Percentiles rank a stretch among this genome's conserved stretches.
Evolutionary conservation across 2,888 invertebrate species (phyloP).

Genomic region (Ophion obscuratus): DNA sequence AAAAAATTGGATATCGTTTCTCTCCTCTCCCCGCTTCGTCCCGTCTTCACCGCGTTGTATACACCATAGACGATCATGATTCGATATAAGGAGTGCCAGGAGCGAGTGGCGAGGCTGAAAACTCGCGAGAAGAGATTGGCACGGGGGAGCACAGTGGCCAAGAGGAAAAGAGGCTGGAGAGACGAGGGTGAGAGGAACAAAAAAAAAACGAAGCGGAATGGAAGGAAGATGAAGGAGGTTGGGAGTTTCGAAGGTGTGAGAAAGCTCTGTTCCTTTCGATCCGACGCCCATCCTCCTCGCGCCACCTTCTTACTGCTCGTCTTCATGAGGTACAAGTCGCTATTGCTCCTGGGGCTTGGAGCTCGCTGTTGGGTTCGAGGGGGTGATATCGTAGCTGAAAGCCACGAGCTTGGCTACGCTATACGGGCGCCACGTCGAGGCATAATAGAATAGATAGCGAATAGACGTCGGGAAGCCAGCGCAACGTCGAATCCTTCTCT

Average conservation of each 20-base stretch:
- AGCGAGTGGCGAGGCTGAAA: background rate
- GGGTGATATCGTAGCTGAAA: constrained; percentile 57
- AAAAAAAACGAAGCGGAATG: background rate
- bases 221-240: constrained; percentile 34
- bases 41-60: background rate
- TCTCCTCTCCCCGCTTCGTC: background rate
- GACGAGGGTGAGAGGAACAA: background rate
- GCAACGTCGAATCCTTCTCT: constrained; percentile 63
- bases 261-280: constrained; percentile 32
- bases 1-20: constrained; percentile 61
- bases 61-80: constrained; percentile 62
- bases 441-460: constrained; percentile 81
- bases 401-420: constrained; percentile 69
- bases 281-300: constrained; percentile 5
- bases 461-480: constrained; percentile 76
- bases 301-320: background rate
- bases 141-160: constrained; percentile 32
- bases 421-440: constrained; percentile 74
- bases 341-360: constrained; percentile 45
- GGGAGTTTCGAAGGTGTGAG: constrained; percentile 50
- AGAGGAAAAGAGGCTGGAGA: background rate
- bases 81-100: constrained; percentile 61
- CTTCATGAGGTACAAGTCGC: constrained; percentile 49
- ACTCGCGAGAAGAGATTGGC: constrained; percentile 32
- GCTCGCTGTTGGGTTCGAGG: constrained; percentile 60